Conservation (phyloP, 2,113 vertebrate genomes). For the Chlorodrepanis virens region DNA sequence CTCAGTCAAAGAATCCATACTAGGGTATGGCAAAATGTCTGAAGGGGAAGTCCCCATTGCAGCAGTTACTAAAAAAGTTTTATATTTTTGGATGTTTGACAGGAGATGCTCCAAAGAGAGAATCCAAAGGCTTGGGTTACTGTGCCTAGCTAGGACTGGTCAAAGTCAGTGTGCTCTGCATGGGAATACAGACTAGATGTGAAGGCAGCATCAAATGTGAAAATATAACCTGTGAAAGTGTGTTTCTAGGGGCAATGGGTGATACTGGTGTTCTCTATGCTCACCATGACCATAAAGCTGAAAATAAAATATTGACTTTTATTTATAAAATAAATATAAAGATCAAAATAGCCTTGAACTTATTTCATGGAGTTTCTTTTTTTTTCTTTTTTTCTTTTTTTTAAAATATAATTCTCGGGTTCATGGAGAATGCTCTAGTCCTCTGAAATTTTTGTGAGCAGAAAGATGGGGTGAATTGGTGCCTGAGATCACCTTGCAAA, state of each 20-base stretch:
- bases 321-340: background rate
- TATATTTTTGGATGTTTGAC: background rate
- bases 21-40: background rate
- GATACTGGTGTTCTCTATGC: background rate
- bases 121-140: background rate
- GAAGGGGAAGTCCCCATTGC: background rate
- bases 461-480: background rate
- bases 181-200: background rate
- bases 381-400: background rate
- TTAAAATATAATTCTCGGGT: background rate
- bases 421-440: background rate
- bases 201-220: background rate
- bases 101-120: background rate
- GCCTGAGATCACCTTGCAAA: background rate
- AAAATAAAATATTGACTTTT: background rate
- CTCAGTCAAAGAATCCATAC: background rate
- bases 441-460: background rate
- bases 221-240: background rate
- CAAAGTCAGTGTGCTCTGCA: background rate
- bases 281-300: rapidly evolving
- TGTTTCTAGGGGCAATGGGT: background rate
- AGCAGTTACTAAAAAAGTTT: background rate
- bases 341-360: background rate
- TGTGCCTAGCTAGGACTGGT: background rate
- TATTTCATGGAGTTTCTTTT: background rate